Percentiles rank a stretch among this genome's conserved stretches.
These are phyloP conservation scores for Diorhabda elongata DNA, from an alignment of 1,140 invertebrate species.

Conservation along the genomic window DNA sequence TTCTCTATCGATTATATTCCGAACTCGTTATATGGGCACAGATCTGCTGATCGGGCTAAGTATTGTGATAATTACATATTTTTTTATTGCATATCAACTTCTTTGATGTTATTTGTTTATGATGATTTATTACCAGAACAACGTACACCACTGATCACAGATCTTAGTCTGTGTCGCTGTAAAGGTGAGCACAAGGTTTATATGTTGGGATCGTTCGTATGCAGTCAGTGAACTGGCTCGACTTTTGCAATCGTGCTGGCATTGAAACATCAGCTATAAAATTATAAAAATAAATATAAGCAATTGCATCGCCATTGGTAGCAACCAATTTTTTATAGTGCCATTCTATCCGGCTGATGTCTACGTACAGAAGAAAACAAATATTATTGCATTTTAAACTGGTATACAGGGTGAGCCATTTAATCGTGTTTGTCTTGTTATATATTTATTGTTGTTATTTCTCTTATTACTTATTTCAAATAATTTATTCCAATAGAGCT, in stretches of 20 bases:
- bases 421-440: not conserved
- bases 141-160: conserved; percentile 1
- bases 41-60: no score
- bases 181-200: conserved; percentile 33
- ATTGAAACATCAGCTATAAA: conserved; percentile 36
- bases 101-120: no score
- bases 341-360: not conserved
- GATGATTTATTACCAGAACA: no score
- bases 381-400: not conserved
- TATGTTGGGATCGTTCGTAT: conserved; percentile 37
- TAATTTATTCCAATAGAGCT: no score
- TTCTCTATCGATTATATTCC: no score
- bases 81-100: no score
- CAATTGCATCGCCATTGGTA: conserved; percentile 15
- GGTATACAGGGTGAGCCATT: not conserved
- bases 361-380: not conserved
- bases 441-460: no score
- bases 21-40: no score
- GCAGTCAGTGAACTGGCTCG: conserved; percentile 39
- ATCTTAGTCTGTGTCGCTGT: conserved; percentile 18
- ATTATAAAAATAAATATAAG: conserved; percentile 22
- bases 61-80: no score
- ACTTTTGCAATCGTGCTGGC: conserved; percentile 38
- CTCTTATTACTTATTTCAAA: no score
- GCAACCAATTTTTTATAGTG: conserved; percentile 7